Evolutionary conservation across 2,113 vertebrate genomes (phyloP), one percentile per base, ranked within the genome.

Genomic region (Ovis aries): DNA sequence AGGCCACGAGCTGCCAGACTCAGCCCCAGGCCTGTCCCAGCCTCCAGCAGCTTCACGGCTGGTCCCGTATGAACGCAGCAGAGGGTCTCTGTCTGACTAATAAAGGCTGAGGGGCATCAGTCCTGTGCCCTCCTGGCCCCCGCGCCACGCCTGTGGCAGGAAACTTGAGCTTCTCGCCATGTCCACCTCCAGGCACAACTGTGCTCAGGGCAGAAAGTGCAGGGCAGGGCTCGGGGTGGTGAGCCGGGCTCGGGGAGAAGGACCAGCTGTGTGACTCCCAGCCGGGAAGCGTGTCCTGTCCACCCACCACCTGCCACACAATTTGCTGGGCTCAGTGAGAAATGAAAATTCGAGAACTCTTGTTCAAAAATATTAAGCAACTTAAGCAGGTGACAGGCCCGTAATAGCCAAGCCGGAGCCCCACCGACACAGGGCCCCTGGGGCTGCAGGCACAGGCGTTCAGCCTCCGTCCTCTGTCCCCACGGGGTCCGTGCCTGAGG

Each of bases 81-180:
- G 74, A 23, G 31, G 29, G 31, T 25, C 29, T 14, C 19, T 4
- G 3, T 23, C 78, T 59, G 33, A 52, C 16, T 4, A 9, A 7
- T 8, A 5, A 45, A 52, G 40, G 16, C 23, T 3, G 14, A 23
- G 50, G 33, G 5, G 11, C 45, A 12, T 52, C 53, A 17, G 21
- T n/a, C n/a, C 3, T 6, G 5, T 33, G 4, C 6, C 16, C 14
- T 29, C 52, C 52, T 23, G 17, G 27, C 40, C 15, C 33, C 9
- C 10, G 1, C 0, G 0, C 2, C 0, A 13, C 0, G 0, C 62
- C 53, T 21, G 1, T 0, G 0, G 4, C 40, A 33, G 67, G 45
- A 53, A 74, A 3, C 43, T 64, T 33, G 19, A 27, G 1, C 12
- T 36, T 11, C 14, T 11, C 7, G 48, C 17, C 3, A 0, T 0